phyloP scores from a whole-genome alignment of 2,888 invertebrate species.

The Chrysomela aeneicollis region DNA sequence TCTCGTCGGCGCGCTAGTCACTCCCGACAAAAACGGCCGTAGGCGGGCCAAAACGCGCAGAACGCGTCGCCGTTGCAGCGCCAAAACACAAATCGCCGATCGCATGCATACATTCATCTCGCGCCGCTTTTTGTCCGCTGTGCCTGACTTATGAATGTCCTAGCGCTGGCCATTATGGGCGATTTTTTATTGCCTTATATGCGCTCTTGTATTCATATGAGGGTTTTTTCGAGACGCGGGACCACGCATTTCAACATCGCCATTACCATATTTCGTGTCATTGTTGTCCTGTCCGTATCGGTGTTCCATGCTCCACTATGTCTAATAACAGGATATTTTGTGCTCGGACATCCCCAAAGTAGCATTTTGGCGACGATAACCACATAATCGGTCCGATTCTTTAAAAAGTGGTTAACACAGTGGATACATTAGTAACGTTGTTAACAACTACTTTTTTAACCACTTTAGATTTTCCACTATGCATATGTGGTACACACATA shows the following conservation, averaged over 20 bases:
- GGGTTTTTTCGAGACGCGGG: slow-evolving; percentile 27
- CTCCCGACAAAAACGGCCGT: slow-evolving; percentile 47
- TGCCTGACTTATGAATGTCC: slow-evolving; percentile 58
- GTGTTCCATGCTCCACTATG: neutral
- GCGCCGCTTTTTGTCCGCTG: slow-evolving; percentile 54
- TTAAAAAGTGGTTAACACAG: too few relatives aligned
- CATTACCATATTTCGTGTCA: slow-evolving; percentile 22
- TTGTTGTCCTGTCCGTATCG: slow-evolving; percentile 17
- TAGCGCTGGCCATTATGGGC: slow-evolving; percentile 46
- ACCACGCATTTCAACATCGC: slow-evolving; percentile 20
- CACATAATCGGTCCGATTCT: too few relatives aligned
- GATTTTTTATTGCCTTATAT: slow-evolving; percentile 49
- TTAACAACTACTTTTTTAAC: too few relatives aligned
- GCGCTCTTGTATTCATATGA: slow-evolving; percentile 50
- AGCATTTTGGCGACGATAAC: too few relatives aligned
- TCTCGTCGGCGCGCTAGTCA: slow-evolving; percentile 39
- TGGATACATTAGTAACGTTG: too few relatives aligned
- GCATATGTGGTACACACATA: too few relatives aligned
- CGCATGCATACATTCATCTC: slow-evolving; percentile 60
- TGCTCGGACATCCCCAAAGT: too few relatives aligned
- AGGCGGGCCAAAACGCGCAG: slow-evolving; percentile 55
- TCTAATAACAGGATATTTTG: too few relatives aligned
- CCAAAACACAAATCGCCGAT: slow-evolving; percentile 61
- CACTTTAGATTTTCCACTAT: too few relatives aligned
- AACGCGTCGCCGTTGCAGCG: slow-evolving; percentile 60